Evolutionary conservation across 2,797 vertebrate species (phyloP), one percentile per base, ranked within the genome.

Genomic region (Catostomus latipinnis): DNA sequence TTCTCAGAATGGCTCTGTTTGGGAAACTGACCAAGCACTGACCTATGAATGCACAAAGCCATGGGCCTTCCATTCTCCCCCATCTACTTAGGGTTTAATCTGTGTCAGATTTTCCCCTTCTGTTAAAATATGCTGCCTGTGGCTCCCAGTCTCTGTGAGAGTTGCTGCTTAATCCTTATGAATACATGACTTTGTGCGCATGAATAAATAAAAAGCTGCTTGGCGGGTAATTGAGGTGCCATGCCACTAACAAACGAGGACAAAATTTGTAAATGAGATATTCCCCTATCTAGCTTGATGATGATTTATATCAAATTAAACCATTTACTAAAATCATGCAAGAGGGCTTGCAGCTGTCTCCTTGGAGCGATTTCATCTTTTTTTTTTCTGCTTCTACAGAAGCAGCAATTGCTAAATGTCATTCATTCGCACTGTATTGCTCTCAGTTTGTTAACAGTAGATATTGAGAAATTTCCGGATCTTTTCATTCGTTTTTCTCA

Each of bases 181-280:
- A 95, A 94, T 94, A 93, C 90, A 89, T 93, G 92, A 93, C 93
- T 94, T 94, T 93, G 92, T 94, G 91, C 90, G 89, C 92, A 93
- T 95, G 93, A 95, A 95, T 94, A 94, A 94, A 94, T 95, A 93
- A 93, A 92, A 93, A 92, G 92, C 91, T 92, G 90, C 92, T 93
- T 91, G 87, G 91, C 89, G 92, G 90, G 91, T 94, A 94, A 94
- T 93, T 94, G 93, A 92, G 93, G 93, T 93, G 89, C 91, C 81
- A 86, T 91, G 90, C 91, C 89, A 90, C 93, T 93, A 93, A 94
- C 93, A 93, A 93, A 93, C 80, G 90, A 94, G 90, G 91, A 93
- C 91, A 92, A 89, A 87, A 90, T 92, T 94, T 93, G 88, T 93
- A 92, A 93, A 93, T 92, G 88, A 89, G 89, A 90, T 91, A 89